These are phyloP conservation scores for Thermophis baileyi DNA, from an alignment of 2,113 vertebrate genomes.

Conservation along the genomic window DNA sequence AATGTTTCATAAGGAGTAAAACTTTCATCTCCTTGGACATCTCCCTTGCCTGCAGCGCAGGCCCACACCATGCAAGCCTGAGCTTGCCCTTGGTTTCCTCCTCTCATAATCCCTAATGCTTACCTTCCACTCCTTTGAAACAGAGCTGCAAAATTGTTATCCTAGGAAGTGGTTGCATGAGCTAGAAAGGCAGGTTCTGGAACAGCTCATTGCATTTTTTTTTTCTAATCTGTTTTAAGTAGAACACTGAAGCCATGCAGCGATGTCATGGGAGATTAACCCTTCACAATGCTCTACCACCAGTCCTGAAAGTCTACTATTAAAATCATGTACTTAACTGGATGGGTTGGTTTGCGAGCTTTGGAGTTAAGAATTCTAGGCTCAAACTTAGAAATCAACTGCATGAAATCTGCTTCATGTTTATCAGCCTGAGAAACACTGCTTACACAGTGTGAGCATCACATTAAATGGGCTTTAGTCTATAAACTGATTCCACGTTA, in stretches of 20 bases:
- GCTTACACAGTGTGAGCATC: neutral
- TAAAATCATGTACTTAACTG: neutral
- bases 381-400: neutral
- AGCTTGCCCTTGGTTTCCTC: constrained; percentile 18
- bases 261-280: neutral
- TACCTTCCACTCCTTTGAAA: neutral
- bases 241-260: neutral
- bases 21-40: neutral
- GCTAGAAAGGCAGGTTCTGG: neutral
- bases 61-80: neutral
- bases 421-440: neutral
- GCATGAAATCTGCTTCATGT: neutral
- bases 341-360: neutral
- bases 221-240: neutral
- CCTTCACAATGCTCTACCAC: neutral
- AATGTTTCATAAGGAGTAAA: constrained; percentile 5
- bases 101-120: neutral
- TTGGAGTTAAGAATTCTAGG: neutral
- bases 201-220: no score
- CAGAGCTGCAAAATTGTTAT: neutral
- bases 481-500: neutral
- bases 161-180: neutral
- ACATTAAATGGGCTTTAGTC: neutral
- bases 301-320: neutral
- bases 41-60: neutral